These are phyloP conservation scores for Castor canadensis DNA, from an alignment of 2,113 vertebrate species.

Conservation along the genomic window DNA sequence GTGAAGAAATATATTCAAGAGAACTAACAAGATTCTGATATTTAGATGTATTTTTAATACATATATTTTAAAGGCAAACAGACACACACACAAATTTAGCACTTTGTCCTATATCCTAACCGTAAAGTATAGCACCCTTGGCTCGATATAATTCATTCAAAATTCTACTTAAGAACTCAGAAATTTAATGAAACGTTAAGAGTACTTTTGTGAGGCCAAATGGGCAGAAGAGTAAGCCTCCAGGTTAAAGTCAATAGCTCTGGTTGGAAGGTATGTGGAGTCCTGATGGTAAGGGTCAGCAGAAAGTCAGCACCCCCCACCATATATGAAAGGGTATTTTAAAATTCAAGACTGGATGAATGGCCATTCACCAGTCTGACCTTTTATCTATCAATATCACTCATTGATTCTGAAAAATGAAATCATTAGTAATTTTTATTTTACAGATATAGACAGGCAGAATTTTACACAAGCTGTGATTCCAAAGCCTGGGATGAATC, in stretches of 20 bases:
- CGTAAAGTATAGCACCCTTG: not conserved
- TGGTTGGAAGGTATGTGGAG: not conserved
- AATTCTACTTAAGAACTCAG: not conserved
- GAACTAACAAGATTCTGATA: not conserved
- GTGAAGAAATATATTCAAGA: not conserved
- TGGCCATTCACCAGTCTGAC: not conserved
- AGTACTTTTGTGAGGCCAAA: not conserved
- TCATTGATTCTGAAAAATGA: not conserved
- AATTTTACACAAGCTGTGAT: not conserved
- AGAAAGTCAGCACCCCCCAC: not conserved
- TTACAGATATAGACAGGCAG: not conserved
- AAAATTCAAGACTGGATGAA: not conserved
- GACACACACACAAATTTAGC: not conserved
- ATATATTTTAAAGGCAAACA: not conserved
- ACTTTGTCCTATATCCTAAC: not conserved
- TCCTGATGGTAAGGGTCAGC: accelerated
- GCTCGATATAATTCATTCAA: not conserved
- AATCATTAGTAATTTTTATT: not conserved
- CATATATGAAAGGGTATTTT: not conserved
- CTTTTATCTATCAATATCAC: not conserved
- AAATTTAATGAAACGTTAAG: not conserved
- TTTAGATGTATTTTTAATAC: not conserved
- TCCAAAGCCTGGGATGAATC: not conserved
- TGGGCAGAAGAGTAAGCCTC: not conserved
- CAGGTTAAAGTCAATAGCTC: not conserved